These are phyloP conservation scores for Conchocele bisecta DNA, from an alignment of 2,888 invertebrate genomes.

Conservation along the genomic window DNA sequence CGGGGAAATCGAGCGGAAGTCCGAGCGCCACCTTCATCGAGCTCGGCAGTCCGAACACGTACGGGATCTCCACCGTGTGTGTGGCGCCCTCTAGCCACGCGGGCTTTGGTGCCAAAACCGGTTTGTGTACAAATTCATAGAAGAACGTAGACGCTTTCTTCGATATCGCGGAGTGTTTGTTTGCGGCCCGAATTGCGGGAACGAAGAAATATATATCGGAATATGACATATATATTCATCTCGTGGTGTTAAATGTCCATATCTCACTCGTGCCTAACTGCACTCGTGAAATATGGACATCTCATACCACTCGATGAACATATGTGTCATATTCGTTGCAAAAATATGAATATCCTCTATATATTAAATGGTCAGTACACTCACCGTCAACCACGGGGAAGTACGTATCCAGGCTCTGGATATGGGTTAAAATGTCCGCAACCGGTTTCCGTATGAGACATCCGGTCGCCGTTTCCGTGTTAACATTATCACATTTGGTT, in stretches of 20 bases:
- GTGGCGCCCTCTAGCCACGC: constrained; percentile 74
- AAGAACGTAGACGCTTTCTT: constrained; percentile 58
- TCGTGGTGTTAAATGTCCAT: too few species aligned
- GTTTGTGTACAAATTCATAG: constrained; percentile 62
- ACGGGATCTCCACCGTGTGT: constrained; percentile 77
- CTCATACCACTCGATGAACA: too few species aligned
- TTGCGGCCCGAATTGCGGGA: constrained; percentile 93
- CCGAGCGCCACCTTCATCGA: constrained; percentile 31
- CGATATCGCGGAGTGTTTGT: constrained; percentile 81
- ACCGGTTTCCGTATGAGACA: constrained; percentile 54
- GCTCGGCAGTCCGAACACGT: constrained; percentile 70
- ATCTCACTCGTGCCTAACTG: too few species aligned
- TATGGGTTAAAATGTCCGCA: constrained; percentile 28
- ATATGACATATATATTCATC: too few species aligned
- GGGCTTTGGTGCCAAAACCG: constrained; percentile 64
- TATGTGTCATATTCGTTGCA: too few species aligned
- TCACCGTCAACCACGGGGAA: constrained; percentile 95
- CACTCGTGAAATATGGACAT: too few species aligned
- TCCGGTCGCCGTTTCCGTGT: constrained; percentile 27
- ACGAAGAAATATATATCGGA: constrained; percentile 98
- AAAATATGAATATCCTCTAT: too few species aligned
- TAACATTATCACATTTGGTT: constrained; percentile 47
- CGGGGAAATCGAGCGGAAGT: constrained; percentile 79
- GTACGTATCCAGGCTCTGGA: constrained; percentile 85
- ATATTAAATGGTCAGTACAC: too few species aligned